Percentiles rank a stretch among this genome's conserved stretches.
Conservation (phyloP, 2,113 vertebrate species). For the Gulo gulo region DNA sequence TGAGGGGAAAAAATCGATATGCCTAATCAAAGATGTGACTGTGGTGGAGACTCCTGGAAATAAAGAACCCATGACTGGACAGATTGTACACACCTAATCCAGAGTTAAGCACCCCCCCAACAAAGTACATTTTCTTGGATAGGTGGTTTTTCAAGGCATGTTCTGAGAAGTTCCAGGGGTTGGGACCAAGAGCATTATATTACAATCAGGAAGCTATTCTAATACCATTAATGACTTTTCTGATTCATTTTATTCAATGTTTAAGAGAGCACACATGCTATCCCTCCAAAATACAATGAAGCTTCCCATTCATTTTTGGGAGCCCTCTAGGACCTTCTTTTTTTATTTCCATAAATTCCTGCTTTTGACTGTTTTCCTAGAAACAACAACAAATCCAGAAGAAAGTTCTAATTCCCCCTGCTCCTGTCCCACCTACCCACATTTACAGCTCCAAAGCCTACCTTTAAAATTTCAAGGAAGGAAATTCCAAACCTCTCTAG, state of each 20-base stretch:
- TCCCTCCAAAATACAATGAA: slow-evolving; percentile 3
- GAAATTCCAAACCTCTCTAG: slow-evolving; percentile 13
- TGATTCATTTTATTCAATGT: neutral
- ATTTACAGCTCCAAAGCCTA: neutral
- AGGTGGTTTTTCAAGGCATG: neutral
- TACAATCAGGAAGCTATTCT: neutral
- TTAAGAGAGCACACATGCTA: neutral
- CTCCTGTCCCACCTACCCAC: neutral
- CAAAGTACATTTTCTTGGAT: neutral
- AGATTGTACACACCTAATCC: neutral
- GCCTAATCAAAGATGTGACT: neutral
- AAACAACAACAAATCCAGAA: neutral
- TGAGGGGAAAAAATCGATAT: neutral
- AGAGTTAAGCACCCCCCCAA: neutral
- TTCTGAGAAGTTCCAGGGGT: neutral
- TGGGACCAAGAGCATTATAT: neutral
- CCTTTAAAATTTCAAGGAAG: slow-evolving; percentile 5
- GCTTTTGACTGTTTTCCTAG: neutral
- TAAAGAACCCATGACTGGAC: neutral
- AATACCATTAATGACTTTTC: neutral
- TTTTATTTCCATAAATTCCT: neutral
- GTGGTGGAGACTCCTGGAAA: neutral
- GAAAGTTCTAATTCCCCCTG: neutral
- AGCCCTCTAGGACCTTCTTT: neutral
- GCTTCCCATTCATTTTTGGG: neutral